Evolutionary conservation across 2,113 vertebrate genomes (phyloP).

Genomic region (Epinephelus moara): DNA sequence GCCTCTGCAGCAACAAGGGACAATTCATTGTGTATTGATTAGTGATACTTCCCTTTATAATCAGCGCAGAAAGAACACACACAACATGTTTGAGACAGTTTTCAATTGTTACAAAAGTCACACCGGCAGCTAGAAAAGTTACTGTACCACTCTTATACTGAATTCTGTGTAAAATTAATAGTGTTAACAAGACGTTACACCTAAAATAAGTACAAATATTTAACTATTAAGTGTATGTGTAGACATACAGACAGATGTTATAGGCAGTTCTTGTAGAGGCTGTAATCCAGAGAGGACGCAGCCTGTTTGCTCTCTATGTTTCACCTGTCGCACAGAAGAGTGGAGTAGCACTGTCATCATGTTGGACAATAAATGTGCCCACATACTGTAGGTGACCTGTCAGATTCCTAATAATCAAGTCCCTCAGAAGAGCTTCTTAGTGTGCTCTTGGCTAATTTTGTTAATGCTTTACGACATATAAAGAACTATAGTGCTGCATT

Average conservation of each 20-base stretch:
- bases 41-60: slow-evolving; percentile 38
- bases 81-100: neutral
- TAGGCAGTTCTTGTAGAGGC: slow-evolving; percentile 21
- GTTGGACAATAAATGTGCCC: neutral
- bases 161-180: slow-evolving; percentile 15
- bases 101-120: neutral
- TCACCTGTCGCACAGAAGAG: neutral
- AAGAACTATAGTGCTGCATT: neutral
- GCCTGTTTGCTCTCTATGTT: neutral
- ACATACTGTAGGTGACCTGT: neutral
- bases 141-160: neutral
- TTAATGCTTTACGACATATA: neutral
- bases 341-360: neutral
- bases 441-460: neutral
- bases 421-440: neutral
- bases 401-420: neutral
- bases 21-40: neutral
- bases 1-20: neutral
- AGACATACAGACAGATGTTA: slow-evolving; percentile 9
- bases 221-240: neutral
- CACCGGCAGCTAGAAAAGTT: slow-evolving; percentile 10
- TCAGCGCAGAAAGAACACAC: neutral
- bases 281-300: slow-evolving; percentile 26
- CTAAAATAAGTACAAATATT: neutral
- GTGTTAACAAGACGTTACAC: neutral